Evolutionary conservation across 2,797 vertebrate species (phyloP), one percentile per base, ranked within the genome.

Genomic region (Danio choprae): DNA sequence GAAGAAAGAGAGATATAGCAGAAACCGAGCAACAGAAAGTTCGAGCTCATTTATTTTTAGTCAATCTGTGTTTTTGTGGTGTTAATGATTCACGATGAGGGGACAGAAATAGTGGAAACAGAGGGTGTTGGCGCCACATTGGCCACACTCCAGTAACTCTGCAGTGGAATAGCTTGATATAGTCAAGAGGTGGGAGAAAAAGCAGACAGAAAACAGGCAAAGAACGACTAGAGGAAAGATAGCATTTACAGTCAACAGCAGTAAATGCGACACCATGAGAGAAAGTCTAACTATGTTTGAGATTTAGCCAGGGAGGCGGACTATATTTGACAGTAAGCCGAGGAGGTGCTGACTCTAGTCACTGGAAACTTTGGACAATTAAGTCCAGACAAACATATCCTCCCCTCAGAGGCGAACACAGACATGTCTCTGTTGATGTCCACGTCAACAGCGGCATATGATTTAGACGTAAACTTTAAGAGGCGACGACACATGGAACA

Each of bases 71-170:
- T 29, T 71, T 74, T 80, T 81, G 71, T 73, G 62, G 72, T 20
- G 84, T 86, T 88, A 88, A 88, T 85, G 84, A 88, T 89, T 89
- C 83, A 65, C 76, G 46, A 53, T 78, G 58, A 81, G 74, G 50
- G 71, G 18, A 77, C 75, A 68, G 56, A 73, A 72, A 82, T 84
- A 74, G 68, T 10, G 48, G n/a, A 79, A 59, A 83, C 8, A 71
- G 51, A 58, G 65, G 53, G 78, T 82, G 81, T 65, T 50, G 44
- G 53, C 22, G 36, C 80, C 69, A 82, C 65, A 60, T 80, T 84
- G 84, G 84, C 78, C 82, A 64, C 16, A 79, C 81, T 88, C 86
- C 83, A 86, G 63, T 74, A 60, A 87, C 64, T 74, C 81, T 79
- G n/a, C 46, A 75, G 77, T 73, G 60, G 64, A 51, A 80, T 83